Evolutionary conservation across 2,797 vertebrate species (phyloP).

Genomic region (Erithacus rubecula): DNA sequence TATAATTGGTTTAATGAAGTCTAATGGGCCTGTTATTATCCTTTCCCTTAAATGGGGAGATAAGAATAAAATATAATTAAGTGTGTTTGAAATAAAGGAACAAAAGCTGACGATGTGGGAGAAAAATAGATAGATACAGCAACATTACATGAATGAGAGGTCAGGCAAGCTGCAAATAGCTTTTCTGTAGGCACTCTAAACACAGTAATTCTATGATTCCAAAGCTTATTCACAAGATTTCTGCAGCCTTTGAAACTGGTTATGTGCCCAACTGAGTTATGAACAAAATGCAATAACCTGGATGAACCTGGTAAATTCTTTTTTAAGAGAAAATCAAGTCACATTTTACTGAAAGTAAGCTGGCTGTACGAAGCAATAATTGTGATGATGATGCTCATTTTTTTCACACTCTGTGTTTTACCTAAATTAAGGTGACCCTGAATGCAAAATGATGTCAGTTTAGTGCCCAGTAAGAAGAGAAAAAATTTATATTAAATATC

Average conservation of each 20-base stretch:
- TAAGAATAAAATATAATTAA: constrained; percentile 47
- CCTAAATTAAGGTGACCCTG: neutral
- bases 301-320: neutral
- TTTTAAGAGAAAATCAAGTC: neutral
- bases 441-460: neutral
- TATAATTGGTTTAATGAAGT: constrained; percentile 52
- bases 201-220: neutral
- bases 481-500: neutral
- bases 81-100: neutral
- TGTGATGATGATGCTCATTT: neutral
- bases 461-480: neutral
- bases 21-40: constrained; percentile 59
- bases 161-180: neutral
- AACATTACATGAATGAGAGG: neutral
- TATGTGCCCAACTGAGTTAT: neutral
- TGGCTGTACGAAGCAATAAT: neutral
- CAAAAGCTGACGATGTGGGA: neutral
- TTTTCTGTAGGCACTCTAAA: neutral
- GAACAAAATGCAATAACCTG: neutral
- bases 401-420: neutral
- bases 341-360: neutral
- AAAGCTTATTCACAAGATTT: neutral
- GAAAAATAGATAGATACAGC: neutral
- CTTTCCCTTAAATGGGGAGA: neutral
- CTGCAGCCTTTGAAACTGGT: neutral